Evolutionary conservation across 2,113 vertebrate species (phyloP).

Genomic region (Parotia lawesii): DNA sequence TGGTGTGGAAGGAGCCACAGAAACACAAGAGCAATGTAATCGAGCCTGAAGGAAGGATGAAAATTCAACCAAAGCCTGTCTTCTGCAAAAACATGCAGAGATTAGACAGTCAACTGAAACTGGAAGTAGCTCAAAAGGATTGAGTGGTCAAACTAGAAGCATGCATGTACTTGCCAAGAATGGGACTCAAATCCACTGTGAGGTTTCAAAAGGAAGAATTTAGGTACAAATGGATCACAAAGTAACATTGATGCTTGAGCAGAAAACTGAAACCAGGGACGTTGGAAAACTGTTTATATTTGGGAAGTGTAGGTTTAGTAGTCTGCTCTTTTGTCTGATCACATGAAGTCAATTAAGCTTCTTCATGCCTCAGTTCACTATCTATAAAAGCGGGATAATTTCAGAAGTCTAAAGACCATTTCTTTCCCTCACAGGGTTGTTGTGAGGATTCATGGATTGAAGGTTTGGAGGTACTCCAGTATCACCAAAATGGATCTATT

Average conservation of each 20-base stretch:
- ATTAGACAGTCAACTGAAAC: not conserved
- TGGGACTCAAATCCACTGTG: not conserved
- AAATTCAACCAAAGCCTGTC: not conserved
- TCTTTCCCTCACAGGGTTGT: not conserved
- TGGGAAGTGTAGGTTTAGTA: not conserved
- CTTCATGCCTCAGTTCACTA: slow-evolving; percentile 3
- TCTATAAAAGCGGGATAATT: not conserved
- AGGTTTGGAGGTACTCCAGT: not conserved
- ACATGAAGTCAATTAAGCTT: not conserved
- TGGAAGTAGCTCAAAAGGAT: not conserved
- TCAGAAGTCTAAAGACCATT: not conserved
- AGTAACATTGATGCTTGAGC: not conserved
- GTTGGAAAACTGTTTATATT: not conserved
- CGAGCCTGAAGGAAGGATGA: not conserved
- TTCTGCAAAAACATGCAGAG: not conserved
- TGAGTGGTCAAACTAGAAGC: not conserved
- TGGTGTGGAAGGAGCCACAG: accelerated
- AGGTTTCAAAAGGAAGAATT: not conserved
- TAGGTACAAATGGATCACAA: not conserved
- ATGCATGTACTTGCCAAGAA: not conserved
- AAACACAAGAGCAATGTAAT: not conserved
- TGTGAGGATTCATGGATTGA: not conserved
- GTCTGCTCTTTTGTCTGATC: not conserved
- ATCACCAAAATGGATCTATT: not conserved
- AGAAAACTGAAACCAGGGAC: not conserved